phyloP scores from a whole-genome alignment of 2,888 invertebrate genomes.

The Augiades crinisus region DNA sequence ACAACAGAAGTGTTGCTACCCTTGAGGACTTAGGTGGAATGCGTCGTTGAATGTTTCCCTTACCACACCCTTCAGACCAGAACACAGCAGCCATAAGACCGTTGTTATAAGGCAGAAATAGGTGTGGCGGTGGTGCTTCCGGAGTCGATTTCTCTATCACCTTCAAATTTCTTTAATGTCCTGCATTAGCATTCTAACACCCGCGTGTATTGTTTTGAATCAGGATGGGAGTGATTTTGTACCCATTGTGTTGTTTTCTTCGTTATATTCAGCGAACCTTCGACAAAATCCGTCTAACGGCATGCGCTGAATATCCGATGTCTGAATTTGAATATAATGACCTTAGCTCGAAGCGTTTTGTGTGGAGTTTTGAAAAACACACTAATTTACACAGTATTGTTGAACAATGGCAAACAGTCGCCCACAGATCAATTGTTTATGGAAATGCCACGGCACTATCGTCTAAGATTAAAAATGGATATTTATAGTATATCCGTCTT shows the following conservation, averaged over 20 bases:
- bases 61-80: too few species aligned
- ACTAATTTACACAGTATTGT: conserved; percentile 32
- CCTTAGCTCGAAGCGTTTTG: conserved; percentile 27
- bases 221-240: conserved; percentile 11
- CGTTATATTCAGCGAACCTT: conserved; percentile 14
- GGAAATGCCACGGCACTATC: conserved; percentile 1
- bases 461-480: too few species aligned
- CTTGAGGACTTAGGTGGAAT: too few species aligned
- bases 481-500: too few species aligned
- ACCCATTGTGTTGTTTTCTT: conserved; percentile 10
- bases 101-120: too few species aligned
- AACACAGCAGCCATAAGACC: too few species aligned
- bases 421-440: not conserved
- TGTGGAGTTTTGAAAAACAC: conserved; percentile 31
- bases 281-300: conserved; percentile 18
- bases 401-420: conserved; percentile 12
- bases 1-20: too few species aligned
- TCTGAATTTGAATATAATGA: conserved; percentile 28
- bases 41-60: too few species aligned
- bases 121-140: too few species aligned
- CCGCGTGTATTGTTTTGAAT: conserved; percentile 4
- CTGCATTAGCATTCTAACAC: conserved; percentile 9
- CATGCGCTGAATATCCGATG: conserved; percentile 17
- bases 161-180: too few species aligned
- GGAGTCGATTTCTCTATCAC: too few species aligned